Evolutionary conservation across 2,797 vertebrate genomes (phyloP).

Genomic region (Peromyscus eremicus): DNA sequence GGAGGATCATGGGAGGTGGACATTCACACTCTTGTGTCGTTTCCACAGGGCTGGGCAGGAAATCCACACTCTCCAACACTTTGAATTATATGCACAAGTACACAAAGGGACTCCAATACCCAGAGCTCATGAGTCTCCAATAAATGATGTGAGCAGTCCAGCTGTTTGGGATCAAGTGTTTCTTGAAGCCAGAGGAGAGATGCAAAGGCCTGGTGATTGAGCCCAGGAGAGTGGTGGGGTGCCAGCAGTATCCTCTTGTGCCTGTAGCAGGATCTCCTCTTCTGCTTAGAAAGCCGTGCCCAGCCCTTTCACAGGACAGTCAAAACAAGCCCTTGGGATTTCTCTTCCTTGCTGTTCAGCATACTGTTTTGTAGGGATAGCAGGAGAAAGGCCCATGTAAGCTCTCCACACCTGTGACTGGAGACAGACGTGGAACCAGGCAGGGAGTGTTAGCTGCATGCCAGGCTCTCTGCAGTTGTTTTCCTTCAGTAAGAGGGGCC

Average conservation of each 20-base stretch:
- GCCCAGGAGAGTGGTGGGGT: not conserved
- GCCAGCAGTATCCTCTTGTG: not conserved
- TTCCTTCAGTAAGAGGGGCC: not conserved
- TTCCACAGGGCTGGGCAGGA: not conserved
- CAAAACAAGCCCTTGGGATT: not conserved
- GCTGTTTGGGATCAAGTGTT: not conserved
- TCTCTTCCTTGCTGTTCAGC: constrained; percentile 7
- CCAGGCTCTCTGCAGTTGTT: too few relatives aligned
- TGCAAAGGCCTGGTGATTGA: not conserved
- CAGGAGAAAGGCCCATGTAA: not conserved
- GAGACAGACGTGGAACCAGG: not conserved
- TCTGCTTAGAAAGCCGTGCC: not conserved
- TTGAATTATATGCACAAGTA: not conserved
- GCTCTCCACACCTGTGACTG: not conserved
- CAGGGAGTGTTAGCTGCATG: not conserved
- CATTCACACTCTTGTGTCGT: not conserved
- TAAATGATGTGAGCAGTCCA: not conserved
- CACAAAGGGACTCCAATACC: not conserved
- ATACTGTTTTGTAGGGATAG: not conserved
- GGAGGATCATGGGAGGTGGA: not conserved
- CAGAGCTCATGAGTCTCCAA: not conserved
- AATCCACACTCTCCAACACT: not conserved
- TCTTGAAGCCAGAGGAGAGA: not conserved
- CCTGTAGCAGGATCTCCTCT: not conserved
- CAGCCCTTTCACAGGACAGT: not conserved